phyloP scores from a whole-genome alignment of 2,797 vertebrate species.

The Synaphobranchus kaupii region DNA sequence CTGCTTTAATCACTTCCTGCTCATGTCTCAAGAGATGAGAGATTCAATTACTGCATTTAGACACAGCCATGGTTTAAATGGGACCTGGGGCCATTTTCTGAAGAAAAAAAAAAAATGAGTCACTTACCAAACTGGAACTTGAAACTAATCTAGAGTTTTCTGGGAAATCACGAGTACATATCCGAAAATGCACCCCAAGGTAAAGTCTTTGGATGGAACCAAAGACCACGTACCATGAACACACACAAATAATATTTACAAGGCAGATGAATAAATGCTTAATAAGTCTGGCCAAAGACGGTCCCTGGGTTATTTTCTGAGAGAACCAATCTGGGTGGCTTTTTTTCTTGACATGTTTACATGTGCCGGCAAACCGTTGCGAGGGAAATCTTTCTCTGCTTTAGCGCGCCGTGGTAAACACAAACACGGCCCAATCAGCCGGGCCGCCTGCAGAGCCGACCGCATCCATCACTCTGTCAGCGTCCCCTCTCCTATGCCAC shows the following conservation, averaged over 20 bases:
- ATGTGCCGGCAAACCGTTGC: neutral
- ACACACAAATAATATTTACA: neutral
- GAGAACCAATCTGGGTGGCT: neutral
- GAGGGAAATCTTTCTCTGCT: neutral
- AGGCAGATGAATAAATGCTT: neutral
- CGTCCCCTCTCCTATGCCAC: slow-evolving; percentile 32
- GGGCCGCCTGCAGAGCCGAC: neutral
- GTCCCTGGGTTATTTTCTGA: neutral
- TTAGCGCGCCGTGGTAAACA: neutral
- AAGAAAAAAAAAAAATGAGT: neutral
- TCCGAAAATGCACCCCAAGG: neutral
- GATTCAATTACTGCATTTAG: slow-evolving; percentile 3
- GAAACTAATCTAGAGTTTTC: neutral
- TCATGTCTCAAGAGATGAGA: neutral
- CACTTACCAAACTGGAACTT: neutral
- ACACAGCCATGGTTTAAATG: neutral
- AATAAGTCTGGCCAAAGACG: neutral
- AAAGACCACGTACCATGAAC: neutral
- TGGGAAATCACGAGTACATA: neutral
- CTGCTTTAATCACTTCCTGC: neutral
- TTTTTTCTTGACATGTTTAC: neutral
- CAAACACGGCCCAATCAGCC: slow-evolving; percentile 6
- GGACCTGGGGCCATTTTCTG: neutral
- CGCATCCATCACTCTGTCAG: slow-evolving; percentile 43
- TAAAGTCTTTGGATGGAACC: neutral